Base-by-base conservation (phyloP, 2,113 vertebrate genomes). In the Phyllostomus hastatus region DNA sequence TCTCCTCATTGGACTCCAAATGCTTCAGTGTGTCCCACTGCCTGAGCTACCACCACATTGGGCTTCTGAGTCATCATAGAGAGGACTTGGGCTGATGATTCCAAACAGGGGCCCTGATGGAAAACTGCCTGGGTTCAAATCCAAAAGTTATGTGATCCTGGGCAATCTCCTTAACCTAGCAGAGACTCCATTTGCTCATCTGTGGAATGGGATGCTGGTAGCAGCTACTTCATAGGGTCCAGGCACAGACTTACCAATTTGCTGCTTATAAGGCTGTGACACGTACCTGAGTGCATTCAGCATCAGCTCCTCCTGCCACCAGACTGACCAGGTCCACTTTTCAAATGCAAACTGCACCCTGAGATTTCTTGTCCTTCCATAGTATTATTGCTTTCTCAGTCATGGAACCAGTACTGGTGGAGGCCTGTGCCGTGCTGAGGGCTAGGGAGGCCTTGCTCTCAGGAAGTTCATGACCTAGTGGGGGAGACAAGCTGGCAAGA, bases 261-360 rank as follows among this genome's bases (percentile, higher is more conserved):
- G 33, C 46, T 33, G 20, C 19, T 91, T 78, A 4, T 48, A 38
- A 48, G 5, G 20, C 61, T 67, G 12, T 17, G 35, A 15, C 48
- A 5, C 0, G 5, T 14, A 5, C 19, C 11, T 20, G 5, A 20
- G 8, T 4, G 9, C 28, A 3, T 16, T 79, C 7, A 26, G 15
- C 67, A 11, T 73, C 35, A 70, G 8, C 41, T 85, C 0, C 0
- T 46, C 4, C 57, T 19, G 3, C 64, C 82, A 19, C 33, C 31
- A 5, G 3, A 81, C 38, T 41, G 9, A 19, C 61, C 24, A 15
- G 50, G 24, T 57, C 43, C 33, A 31, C 64, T 64, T 66, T 35
- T 59, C 46, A 80, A 31, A 48, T 69, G 54, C 38, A 35, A 70
- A 24, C 35, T 10, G 41, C 11, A 8, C 10, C 69, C 48, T 28